Percentiles rank a stretch among this genome's conserved stretches.
phyloP scores from a whole-genome alignment of 2,797 vertebrate genomes.

The Argyrosomus regius region DNA sequence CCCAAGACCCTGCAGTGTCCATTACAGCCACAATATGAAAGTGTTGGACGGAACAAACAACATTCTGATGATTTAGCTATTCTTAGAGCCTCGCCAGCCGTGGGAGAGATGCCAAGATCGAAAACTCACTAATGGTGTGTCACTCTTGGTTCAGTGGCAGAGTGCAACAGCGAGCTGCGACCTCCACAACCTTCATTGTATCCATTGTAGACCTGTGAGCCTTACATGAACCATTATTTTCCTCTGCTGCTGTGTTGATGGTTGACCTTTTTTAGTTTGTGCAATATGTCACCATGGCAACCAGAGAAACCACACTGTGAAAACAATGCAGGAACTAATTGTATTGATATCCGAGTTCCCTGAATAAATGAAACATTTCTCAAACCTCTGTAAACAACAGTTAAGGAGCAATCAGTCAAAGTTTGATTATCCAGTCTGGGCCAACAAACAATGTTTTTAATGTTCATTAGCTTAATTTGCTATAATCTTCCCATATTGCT shows the following conservation, averaged over 20 bases:
- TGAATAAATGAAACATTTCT: no score
- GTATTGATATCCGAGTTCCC: no score
- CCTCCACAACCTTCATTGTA: background rate
- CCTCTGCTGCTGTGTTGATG: background rate
- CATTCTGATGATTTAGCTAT: background rate
- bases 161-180: background rate
- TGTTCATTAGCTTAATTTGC: no score
- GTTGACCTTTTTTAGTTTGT: background rate
- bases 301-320: background rate
- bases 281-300: background rate
- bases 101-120: background rate
- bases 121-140: background rate
- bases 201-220: background rate
- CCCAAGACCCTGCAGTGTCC: conserved; percentile 4
- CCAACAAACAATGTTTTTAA: no score
- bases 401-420: no score
- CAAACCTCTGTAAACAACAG: no score
- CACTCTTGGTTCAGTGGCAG: conserved; percentile 7
- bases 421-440: no score
- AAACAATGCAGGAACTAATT: background rate
- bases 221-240: background rate
- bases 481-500: no score
- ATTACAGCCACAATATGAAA: conserved; percentile 16
- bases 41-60: background rate
- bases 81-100: background rate